phyloP scores from a whole-genome alignment of 2,888 invertebrate species.

The Campoletis raptor region DNA sequence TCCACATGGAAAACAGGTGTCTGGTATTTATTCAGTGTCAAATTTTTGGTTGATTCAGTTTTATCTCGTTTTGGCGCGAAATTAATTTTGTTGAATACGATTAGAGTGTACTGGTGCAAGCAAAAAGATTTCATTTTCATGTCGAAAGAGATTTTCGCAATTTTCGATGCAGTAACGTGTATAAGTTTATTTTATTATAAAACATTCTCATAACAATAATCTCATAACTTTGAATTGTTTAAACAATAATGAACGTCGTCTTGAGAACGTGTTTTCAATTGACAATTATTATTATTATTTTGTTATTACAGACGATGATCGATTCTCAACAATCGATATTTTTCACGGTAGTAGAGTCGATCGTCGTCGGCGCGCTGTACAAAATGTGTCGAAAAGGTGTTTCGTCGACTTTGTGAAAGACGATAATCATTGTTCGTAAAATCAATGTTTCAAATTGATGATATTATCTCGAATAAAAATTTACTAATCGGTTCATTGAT shows the following conservation, averaged over 20 bases:
- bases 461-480: slow-evolving; percentile 72
- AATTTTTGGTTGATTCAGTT: not conserved
- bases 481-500: slow-evolving; percentile 44
- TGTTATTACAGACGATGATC: not conserved
- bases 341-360: not conserved
- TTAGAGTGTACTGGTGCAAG: not conserved
- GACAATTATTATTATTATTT: too few species aligned
- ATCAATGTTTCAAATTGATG: slow-evolving; percentile 71
- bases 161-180: not conserved
- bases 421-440: slow-evolving; percentile 69
- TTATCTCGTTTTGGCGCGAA: not conserved
- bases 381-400: too few species aligned
- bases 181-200: not conserved
- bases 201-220: not conserved
- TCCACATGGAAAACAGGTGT: slow-evolving; percentile 41
- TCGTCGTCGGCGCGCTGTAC: too few species aligned
- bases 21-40: slow-evolving; percentile 1
- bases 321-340: slow-evolving; percentile 11
- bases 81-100: slow-evolving; percentile 2
- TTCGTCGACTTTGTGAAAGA: too few species aligned
- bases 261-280: too few species aligned
- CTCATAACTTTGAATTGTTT: too few species aligned
- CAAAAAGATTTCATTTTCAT: too few species aligned
- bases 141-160: not conserved
- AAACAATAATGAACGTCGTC: too few species aligned